Evolutionary conservation across 1,140 invertebrate genomes (phyloP).

Genomic region (Aphelenchoides besseyi): DNA sequence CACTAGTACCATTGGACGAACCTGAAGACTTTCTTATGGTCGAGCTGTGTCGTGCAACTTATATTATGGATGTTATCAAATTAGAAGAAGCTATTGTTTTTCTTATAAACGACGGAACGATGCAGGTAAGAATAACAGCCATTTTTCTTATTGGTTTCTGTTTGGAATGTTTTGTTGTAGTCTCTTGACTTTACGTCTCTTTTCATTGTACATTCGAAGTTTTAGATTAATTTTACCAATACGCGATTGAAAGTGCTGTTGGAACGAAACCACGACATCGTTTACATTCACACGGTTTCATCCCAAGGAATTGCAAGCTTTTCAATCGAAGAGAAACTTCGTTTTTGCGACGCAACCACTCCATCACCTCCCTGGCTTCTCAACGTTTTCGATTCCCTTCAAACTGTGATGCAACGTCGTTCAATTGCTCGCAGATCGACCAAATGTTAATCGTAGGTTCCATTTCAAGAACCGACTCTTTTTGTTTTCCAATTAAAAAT

Average conservation of each 20-base stretch:
- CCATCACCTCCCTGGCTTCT: background rate
- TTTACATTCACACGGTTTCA: slow-evolving; percentile 9
- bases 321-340: background rate
- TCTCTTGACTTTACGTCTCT: background rate
- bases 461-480: background rate
- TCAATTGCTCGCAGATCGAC: slow-evolving; percentile 11
- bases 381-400: slow-evolving; percentile 7
- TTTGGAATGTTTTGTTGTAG: background rate
- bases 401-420: background rate
- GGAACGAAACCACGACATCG: slow-evolving; percentile 5
- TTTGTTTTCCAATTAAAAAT: background rate
- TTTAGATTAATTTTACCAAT: slow-evolving; percentile 19
- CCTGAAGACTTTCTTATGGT: background rate
- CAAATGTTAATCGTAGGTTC: slow-evolving; percentile 5
- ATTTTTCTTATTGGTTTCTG: background rate
- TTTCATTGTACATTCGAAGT: background rate
- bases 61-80: slow-evolving; percentile 16
- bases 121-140: background rate
- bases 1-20: slow-evolving; percentile 24
- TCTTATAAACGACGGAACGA: slow-evolving; percentile 13
- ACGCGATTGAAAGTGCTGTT: slow-evolving; percentile 16
- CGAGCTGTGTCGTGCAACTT: slow-evolving; percentile 2
- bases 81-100: slow-evolving; percentile 2
- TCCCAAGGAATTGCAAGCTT: slow-evolving; percentile 11
- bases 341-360: no score